A percentile compares a stretch with the other conserved stretches of the same genome.
phyloP scores from a whole-genome alignment of 2,113 vertebrate genomes.

The Nicator chloris region DNA sequence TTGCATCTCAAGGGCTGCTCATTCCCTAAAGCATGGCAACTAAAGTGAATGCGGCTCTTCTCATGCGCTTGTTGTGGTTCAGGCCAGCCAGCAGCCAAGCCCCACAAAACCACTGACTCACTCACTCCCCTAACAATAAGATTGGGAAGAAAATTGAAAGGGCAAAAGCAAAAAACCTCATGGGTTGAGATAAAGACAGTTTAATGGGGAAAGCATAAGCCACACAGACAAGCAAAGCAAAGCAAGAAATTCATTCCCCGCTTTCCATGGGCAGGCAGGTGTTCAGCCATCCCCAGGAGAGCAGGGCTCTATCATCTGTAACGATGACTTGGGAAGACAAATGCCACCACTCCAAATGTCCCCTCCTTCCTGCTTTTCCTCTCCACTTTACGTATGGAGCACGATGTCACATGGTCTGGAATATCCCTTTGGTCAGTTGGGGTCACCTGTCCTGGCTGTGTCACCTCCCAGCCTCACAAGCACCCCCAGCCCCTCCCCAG shows the following conservation, averaged over 20 bases:
- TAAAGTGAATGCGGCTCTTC: background rate
- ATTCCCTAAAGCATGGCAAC: background rate
- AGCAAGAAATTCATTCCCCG: background rate
- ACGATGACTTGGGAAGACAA: background rate
- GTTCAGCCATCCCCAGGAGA: background rate
- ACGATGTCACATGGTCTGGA: background rate
- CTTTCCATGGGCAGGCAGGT: background rate
- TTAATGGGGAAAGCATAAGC: background rate
- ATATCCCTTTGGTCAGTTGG: background rate
- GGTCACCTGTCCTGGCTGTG: background rate
- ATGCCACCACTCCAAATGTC: background rate
- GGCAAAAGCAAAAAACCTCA: background rate
- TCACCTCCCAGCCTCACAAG: background rate
- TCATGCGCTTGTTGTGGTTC: background rate
- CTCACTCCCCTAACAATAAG: background rate
- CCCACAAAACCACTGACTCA: background rate
- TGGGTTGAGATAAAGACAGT: background rate
- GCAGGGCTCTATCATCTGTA: too few species aligned
- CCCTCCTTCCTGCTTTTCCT: too few species aligned
- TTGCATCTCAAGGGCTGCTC: background rate
- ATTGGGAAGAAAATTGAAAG: background rate
- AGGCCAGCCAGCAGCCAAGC: background rate
- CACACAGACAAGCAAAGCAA: background rate
- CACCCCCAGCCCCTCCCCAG: background rate
- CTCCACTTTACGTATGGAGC: rapidly evolving